Evolutionary conservation across 2,113 vertebrate species (phyloP), one percentile per base, ranked within the genome.

Genomic region (Calypte anna): DNA sequence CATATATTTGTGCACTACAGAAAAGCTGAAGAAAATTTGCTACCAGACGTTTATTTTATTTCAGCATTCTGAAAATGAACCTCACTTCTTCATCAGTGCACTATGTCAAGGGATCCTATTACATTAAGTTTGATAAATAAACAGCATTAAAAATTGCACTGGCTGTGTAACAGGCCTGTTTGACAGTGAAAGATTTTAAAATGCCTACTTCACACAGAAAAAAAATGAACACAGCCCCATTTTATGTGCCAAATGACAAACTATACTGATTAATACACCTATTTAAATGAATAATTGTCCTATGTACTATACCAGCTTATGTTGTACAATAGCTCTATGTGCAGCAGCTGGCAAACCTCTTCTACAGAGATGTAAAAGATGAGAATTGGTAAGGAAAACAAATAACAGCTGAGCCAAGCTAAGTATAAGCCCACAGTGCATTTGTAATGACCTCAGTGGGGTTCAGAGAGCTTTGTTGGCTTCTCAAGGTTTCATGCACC

Each of bases 101-200:
- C 64, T 58, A 82, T 96, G 91, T 96, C 94, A 96, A 94, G 69
- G 44, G 59, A 95, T 88, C 21, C 82, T 91, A 92, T 96, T 96
- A 85, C 88, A 84, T 82, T 94, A 91, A 95, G 55, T 72, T 48
- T 96, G 95, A 96, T 94, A 97, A 96, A 97, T 97, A 97, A 94
- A 91, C 64, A 94, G 83, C 55, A 95, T 80, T 94, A 96, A 89
- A 78, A 63, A 96, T 84, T 95, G 48, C 64, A 81, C 79, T 96
- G 90, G 81, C 84, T 93, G 46, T 91, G 54, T 96, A 93, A 85
- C 91, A 93, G 55, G 33, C 69, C 66, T 91, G 68, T 76, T 68
- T 86, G 95, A 94, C 82, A 97, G 46, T 95, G 86, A 93, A 96
- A 73, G 67, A 86, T 97, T 94, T 64, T 40, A 38, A 95, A 94